Evolutionary conservation across 2,888 invertebrate genomes (phyloP), one percentile per base, ranked within the genome.

Genomic region (Caenorhabditis sp.): DNA sequence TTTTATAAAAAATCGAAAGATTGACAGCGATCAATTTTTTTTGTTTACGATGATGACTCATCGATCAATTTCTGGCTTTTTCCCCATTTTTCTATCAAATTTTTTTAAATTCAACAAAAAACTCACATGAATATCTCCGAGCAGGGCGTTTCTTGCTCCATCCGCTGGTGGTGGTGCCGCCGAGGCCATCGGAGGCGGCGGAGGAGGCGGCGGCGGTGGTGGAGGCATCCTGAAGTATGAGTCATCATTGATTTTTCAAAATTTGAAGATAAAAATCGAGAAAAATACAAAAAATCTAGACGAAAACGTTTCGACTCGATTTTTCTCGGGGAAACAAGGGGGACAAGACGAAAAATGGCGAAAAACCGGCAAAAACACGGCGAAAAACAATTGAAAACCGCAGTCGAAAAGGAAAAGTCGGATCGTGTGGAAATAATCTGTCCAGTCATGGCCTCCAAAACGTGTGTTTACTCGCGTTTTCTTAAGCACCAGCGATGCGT

Each of bases 121-220:
- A 62, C 50, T 32, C 32, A 82, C 85, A 40, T 80, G 82, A 76
- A 86, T 86, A 72, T 86, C 86, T 4, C 76, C 56, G 24, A 86
- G 74, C n/a, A 86, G 74, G 15, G 85, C 86, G 47, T 85, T 85
- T 61, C 82, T 64, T 24, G 82, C 77, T 9, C 64, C 44, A 51
- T 67, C 72, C 0, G 83, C 35, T 15, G 82, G 56, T 6, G 82
- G 69, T 11, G 80, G 76, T 20, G 78, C 64, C 9, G 82, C 64
- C 8, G 72, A 13, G 6, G 62, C 47, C 11, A 55, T 40, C 11
- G 80, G 80, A 3, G 83, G 86, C 18, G 86, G 85, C 1, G 86
- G 86, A 11, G 83, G 83, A 15, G 84, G 84, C 13, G 83, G 83
- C 13, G 85, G 85, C 5, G 86, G 86, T 35, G 86, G 86, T 35